Evolutionary conservation across 2,113 vertebrate genomes (phyloP).

Genomic region (Dendrocopos noguchii): DNA sequence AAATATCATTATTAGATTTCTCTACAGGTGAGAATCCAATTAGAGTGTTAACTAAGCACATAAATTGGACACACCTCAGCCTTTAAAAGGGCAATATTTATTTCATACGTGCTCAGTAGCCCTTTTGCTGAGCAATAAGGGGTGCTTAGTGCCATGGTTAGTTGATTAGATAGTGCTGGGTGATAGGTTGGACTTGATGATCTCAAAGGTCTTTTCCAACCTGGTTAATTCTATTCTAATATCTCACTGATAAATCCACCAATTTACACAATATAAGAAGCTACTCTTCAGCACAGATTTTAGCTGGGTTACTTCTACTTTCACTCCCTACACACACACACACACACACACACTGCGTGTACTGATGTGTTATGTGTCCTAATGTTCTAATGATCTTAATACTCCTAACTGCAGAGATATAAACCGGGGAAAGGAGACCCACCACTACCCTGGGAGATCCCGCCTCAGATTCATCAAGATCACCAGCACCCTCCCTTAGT

Average conservation of each 20-base stretch:
- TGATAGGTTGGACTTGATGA: too few relatives aligned
- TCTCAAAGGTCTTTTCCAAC: too few relatives aligned
- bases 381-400: neutral
- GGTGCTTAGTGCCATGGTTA: too few relatives aligned
- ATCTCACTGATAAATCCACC: neutral
- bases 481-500: neutral
- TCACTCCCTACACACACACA: neutral
- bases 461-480: neutral
- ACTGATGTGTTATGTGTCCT: neutral
- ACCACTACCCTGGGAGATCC: neutral
- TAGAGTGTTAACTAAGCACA: neutral
- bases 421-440: conserved; percentile 19
- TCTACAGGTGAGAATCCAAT: neutral
- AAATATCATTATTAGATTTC: neutral
- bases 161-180: too few relatives aligned
- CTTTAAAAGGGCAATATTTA: neutral
- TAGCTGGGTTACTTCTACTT: neutral
- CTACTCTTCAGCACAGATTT: neutral
- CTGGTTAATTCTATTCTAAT: too few relatives aligned
- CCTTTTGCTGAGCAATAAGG: neutral
- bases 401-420: neutral
- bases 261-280: neutral
- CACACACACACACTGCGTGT: neutral
- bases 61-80: neutral
- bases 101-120: neutral